phyloP scores from a whole-genome alignment of 2,113 vertebrate genomes.

The Heterotilapia buettikoferi region DNA sequence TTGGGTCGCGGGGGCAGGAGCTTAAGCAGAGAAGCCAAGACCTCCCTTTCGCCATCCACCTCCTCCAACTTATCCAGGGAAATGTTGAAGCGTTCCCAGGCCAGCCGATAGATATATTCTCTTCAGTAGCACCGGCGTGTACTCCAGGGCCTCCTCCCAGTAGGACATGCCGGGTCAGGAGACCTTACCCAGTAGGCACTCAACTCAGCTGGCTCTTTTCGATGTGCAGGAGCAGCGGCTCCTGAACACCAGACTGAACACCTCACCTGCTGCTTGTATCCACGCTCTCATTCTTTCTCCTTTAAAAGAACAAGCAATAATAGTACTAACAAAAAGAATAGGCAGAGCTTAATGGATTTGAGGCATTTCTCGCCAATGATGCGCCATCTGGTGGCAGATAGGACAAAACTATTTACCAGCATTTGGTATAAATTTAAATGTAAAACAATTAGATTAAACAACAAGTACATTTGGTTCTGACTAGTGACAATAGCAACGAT shows the following conservation, averaged over 20 bases:
- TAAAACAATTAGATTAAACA: background rate
- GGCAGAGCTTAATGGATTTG: too few species aligned
- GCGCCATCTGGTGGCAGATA: background rate
- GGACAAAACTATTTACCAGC: background rate
- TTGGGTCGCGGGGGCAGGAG: background rate
- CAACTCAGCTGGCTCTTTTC: background rate
- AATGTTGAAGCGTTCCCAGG: background rate
- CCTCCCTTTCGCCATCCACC: background rate
- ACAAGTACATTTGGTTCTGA: background rate
- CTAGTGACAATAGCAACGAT: background rate
- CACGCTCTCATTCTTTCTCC: too few species aligned
- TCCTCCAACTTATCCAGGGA: background rate
- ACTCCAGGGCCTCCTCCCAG: background rate
- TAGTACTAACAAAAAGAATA: too few species aligned
- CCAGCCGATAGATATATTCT: background rate
- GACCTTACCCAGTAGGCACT: fast-evolving
- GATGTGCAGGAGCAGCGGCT: too few species aligned
- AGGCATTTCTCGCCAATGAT: too few species aligned
- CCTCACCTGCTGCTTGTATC: too few species aligned
- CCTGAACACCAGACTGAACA: too few species aligned
- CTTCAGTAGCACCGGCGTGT: background rate
- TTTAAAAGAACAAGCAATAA: too few species aligned
- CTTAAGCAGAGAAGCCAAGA: background rate
- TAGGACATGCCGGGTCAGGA: background rate
- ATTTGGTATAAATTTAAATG: background rate